Percentiles rank a stretch among this genome's conserved stretches.
Conservation (phyloP, 2,113 vertebrate genomes). For the Leuciscus idus region DNA sequence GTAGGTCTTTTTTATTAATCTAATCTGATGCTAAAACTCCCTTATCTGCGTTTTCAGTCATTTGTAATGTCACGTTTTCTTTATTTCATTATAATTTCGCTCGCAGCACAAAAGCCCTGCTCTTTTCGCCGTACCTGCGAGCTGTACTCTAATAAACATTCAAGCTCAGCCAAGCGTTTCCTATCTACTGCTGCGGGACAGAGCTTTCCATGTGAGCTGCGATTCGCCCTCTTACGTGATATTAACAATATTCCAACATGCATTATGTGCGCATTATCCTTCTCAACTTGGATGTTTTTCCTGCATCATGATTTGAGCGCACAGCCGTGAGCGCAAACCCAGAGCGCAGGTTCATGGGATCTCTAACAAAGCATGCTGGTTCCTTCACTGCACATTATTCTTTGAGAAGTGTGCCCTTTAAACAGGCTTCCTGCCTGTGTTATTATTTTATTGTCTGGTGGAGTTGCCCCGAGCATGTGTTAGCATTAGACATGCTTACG, state of each 20-base stretch:
- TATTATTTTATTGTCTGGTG: constrained; percentile 57
- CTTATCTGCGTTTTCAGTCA: constrained; percentile 33
- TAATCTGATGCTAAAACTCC: constrained; percentile 32
- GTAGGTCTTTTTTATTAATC: constrained; percentile 41
- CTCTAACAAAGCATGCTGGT: constrained; percentile 45
- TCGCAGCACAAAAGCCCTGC: constrained; percentile 29
- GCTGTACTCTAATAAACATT: constrained; percentile 36
- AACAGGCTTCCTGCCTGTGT: constrained; percentile 43
- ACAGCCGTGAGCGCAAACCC: not conserved
- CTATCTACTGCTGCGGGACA: constrained; percentile 3
- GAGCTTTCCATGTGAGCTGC: not conserved
- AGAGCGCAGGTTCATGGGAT: constrained; percentile 42
- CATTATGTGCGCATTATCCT: not conserved
- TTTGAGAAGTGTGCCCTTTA: constrained; percentile 58
- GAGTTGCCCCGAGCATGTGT: constrained; percentile 57
- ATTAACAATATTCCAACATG: constrained; percentile 14
- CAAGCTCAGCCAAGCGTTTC: constrained; percentile 24
- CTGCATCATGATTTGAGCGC: not conserved
- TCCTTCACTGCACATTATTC: constrained; percentile 50
- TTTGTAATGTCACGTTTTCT: constrained; percentile 32
- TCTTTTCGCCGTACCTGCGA: constrained; percentile 36
- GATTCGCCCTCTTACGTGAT: not conserved
- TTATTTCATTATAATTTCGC: constrained; percentile 36
- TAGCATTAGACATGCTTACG: constrained; percentile 53
- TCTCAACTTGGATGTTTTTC: not conserved